Conservation (phyloP, 2,888 invertebrate species). For the Zygogramma bicolorata region DNA sequence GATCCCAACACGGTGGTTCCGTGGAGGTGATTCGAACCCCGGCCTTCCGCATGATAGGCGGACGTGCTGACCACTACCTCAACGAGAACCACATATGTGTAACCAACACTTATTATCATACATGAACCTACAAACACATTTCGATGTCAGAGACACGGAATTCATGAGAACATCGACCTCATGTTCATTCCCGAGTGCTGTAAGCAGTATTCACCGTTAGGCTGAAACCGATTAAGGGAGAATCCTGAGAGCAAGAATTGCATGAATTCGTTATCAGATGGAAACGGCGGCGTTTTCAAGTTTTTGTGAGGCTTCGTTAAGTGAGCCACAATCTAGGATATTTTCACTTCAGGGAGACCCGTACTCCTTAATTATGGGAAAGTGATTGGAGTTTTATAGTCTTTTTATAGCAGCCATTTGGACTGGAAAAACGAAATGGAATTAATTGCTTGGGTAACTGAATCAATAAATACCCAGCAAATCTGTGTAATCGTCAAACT, state of each 20-base stretch:
- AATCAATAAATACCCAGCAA: neutral
- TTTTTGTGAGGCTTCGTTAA: neutral
- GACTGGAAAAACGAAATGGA: neutral
- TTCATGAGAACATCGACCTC: no score
- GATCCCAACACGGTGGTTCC: no score
- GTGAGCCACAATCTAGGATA: neutral
- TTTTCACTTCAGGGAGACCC: neutral
- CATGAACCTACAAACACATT: no score
- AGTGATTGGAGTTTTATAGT: conserved; percentile 6
- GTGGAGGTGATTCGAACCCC: no score
- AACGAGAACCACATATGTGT: no score
- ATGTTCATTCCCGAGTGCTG: neutral
- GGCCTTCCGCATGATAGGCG: no score
- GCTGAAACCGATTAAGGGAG: neutral
- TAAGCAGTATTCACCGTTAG: neutral
- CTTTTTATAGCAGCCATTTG: conserved; percentile 1
- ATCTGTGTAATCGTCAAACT: neutral
- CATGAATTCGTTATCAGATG: neutral
- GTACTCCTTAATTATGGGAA: neutral
- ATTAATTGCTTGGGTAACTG: neutral
- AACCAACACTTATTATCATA: no score
- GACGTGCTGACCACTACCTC: no score
- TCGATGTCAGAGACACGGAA: no score
- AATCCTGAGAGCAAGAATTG: neutral
- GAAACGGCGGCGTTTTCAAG: neutral